Percentiles rank a stretch among this genome's conserved stretches.
Evolutionary conservation across 2,888 invertebrate species (phyloP).

Genomic region (Allolobophora icterica): DNA sequence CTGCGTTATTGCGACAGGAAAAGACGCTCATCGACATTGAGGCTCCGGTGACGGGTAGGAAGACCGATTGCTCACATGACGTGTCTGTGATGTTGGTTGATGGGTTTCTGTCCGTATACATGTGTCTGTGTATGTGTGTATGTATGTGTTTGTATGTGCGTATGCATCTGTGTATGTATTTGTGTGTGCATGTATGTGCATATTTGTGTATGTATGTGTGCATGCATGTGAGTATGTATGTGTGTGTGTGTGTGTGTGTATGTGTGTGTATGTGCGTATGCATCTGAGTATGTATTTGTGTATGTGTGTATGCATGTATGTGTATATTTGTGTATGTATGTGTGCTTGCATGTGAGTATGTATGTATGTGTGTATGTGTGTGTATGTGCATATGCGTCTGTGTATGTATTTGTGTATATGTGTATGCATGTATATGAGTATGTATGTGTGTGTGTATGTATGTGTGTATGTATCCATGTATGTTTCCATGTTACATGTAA

Average conservation of each 20-base stretch:
- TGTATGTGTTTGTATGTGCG: background rate
- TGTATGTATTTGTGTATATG: background rate
- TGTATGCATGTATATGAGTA: no score
- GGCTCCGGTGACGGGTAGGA: constrained; percentile 88
- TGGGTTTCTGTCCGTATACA: background rate
- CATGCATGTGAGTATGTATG: background rate
- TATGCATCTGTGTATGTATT: background rate
- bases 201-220: background rate
- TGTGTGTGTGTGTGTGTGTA: no score
- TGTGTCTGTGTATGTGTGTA: background rate
- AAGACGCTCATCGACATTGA: constrained; percentile 99
- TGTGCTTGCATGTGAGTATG: background rate
- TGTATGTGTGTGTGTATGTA: no score
- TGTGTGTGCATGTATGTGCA: background rate
- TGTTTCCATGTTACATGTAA: no score
- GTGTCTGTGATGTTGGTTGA: background rate
- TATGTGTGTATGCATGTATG: background rate
- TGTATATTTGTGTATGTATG: background rate
- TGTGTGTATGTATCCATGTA: no score
- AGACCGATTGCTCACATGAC: background rate
- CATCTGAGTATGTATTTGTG: background rate
- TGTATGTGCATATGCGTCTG: no score
- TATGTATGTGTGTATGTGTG: background rate
- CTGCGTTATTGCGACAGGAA: constrained; percentile 85
- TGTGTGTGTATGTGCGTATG: no score